phyloP scores from a whole-genome alignment of 2,888 invertebrate genomes.

The Dastarcus helophoroides region DNA sequence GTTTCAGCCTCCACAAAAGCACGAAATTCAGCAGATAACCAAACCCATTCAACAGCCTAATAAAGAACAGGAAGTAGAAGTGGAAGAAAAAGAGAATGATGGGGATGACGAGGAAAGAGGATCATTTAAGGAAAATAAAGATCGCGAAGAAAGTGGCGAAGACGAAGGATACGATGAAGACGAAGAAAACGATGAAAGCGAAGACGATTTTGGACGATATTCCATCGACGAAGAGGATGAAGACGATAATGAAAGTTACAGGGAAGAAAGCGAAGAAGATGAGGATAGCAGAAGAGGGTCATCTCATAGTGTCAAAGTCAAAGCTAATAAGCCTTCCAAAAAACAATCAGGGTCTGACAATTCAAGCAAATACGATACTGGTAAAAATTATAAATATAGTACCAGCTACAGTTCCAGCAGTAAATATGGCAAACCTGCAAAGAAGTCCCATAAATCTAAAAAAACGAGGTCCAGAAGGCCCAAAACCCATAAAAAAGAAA shows the following conservation, averaged over 20 bases:
- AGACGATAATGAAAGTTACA: conserved; percentile 16
- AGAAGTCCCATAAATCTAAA: conserved; percentile 11
- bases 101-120: conserved; percentile 15
- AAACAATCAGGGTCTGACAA: conserved; percentile 13
- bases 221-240: conserved; percentile 16
- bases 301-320: conserved; percentile 8
- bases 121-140: conserved; percentile 11
- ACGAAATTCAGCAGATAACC: conserved; percentile 18
- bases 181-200: conserved; percentile 12
- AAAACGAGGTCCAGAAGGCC: conserved; percentile 6
- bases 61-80: conserved; percentile 10
- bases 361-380: conserved; percentile 10
- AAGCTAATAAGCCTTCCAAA: conserved; percentile 9
- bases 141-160: conserved; percentile 14
- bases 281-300: conserved; percentile 17
- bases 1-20: conserved; percentile 18
- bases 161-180: conserved; percentile 13
- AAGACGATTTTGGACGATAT: conserved; percentile 11
- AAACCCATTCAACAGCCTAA: conserved; percentile 15
- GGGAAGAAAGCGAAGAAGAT: conserved; percentile 15
- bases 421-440: conserved; percentile 15
- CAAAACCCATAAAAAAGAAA: conserved; percentile 10
- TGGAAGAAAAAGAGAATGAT: conserved; percentile 11
- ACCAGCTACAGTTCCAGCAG: conserved; percentile 15
- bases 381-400: conserved; percentile 15